A percentile compares a stretch with the other conserved stretches of the same genome.
Evolutionary conservation across 92 coral and sea anemone species (phyloP).

Genomic region (Epizoanthus scotinus): DNA sequence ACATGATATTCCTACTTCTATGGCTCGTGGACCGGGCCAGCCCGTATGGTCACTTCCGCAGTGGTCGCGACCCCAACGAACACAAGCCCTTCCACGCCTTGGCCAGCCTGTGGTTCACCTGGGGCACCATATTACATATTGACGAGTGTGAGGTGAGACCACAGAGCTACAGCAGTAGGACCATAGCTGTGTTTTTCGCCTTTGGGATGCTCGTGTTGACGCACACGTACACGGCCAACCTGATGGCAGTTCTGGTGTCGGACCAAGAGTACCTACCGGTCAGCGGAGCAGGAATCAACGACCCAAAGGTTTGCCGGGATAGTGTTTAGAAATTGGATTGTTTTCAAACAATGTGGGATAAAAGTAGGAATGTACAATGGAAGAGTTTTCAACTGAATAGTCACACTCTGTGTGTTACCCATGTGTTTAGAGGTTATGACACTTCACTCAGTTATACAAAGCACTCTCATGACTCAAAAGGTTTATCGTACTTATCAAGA

Average conservation of each 20-base stretch:
- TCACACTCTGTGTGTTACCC: not conserved
- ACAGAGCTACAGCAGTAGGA: conserved; percentile 61
- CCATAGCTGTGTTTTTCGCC: conserved; percentile 66
- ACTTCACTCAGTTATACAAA: no score
- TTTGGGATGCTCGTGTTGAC: conserved; percentile 72
- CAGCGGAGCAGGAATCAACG: conserved; percentile 52
- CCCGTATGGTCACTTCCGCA: conserved; percentile 62
- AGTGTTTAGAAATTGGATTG: not conserved
- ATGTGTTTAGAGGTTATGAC: no score
- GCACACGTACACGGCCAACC: conserved; percentile 73
- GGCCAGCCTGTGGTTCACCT: conserved; percentile 69
- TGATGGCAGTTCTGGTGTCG: conserved; percentile 73
- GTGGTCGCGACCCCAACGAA: conserved; percentile 34
- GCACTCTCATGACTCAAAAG: no score
- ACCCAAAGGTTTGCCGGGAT: conserved; percentile 52
- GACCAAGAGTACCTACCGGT: conserved; percentile 55
- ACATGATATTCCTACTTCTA: conserved; percentile 55
- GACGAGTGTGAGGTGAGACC: conserved; percentile 66
- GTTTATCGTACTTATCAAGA: no score
- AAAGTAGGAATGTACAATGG: not conserved
- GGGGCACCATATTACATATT: conserved; percentile 66
- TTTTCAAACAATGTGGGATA: not conserved
- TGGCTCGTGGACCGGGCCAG: conserved; percentile 79
- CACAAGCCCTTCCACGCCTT: conserved; percentile 49
- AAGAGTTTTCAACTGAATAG: not conserved